phyloP scores from a whole-genome alignment of 1,140 invertebrate species.

The Augochlora pura region DNA sequence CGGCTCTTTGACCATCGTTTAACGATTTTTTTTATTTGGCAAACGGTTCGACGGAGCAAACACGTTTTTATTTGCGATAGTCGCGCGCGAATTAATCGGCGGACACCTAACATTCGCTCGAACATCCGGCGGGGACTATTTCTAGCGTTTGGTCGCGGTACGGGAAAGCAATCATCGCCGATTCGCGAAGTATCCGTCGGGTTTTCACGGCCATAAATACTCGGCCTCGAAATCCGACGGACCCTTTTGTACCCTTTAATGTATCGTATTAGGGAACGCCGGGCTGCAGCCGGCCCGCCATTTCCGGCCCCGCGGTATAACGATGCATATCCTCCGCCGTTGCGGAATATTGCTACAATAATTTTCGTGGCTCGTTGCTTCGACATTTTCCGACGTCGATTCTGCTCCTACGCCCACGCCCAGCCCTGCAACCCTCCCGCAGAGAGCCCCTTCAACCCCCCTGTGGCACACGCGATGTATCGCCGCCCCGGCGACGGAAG shows the following conservation, averaged over 20 bases:
- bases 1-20: too few relatives aligned
- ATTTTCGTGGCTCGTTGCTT: conserved; percentile 32
- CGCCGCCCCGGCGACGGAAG: conserved; percentile 15
- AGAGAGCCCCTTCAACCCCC: too few relatives aligned
- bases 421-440: too few relatives aligned
- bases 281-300: background rate
- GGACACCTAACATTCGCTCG: too few relatives aligned
- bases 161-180: background rate
- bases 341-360: conserved; percentile 15
- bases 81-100: too few relatives aligned
- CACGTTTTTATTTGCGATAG: too few relatives aligned
- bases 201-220: background rate
- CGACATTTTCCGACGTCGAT: conserved; percentile 8
- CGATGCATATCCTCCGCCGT: conserved; percentile 2
- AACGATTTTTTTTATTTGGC: too few relatives aligned
- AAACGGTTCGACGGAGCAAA: too few relatives aligned
- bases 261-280: background rate
- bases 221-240: background rate
- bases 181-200: background rate
- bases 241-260: background rate
- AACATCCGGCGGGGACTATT: too few relatives aligned
- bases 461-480: background rate
- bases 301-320: conserved; percentile 11
- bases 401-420: background rate
- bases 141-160: too few relatives aligned